Conservation (phyloP, 2,113 vertebrate species). For the Podocnemis expansa region DNA sequence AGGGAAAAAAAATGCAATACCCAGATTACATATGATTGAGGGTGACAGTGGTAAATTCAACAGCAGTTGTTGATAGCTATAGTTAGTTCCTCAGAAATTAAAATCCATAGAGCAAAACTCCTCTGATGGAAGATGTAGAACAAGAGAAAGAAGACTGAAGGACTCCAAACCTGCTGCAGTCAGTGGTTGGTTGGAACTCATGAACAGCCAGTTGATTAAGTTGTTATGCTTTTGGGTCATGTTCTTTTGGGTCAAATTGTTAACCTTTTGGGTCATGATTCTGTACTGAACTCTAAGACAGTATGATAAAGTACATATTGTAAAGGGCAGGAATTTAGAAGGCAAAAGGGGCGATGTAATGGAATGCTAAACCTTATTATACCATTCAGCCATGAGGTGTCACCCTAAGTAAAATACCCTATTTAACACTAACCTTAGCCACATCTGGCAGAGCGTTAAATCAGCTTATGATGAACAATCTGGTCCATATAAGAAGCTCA, state of each 20-base stretch:
- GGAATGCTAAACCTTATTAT: neutral
- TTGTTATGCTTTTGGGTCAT: neutral
- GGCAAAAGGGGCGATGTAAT: neutral
- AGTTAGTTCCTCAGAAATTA: neutral
- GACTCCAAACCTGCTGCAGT: neutral
- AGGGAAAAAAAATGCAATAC: neutral
- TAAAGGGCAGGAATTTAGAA: neutral
- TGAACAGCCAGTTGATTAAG: neutral
- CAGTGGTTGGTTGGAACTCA: neutral
- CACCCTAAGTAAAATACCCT: neutral
- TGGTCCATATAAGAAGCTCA: neutral
- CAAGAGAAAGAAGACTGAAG: neutral
- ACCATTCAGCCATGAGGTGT: neutral
- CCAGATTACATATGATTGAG: neutral
- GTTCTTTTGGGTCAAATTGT: neutral
- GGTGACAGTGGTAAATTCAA: neutral
- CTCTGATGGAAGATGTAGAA: neutral
- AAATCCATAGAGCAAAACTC: neutral
- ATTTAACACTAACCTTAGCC: neutral
- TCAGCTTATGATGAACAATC: neutral
- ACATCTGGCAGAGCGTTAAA: neutral
- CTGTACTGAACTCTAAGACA: neutral
- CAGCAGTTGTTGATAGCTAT: neutral
- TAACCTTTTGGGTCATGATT: neutral
- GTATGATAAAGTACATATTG: neutral